Conservation (phyloP, 2,888 invertebrate genomes). For the Melikaiella ostensackeni region DNA sequence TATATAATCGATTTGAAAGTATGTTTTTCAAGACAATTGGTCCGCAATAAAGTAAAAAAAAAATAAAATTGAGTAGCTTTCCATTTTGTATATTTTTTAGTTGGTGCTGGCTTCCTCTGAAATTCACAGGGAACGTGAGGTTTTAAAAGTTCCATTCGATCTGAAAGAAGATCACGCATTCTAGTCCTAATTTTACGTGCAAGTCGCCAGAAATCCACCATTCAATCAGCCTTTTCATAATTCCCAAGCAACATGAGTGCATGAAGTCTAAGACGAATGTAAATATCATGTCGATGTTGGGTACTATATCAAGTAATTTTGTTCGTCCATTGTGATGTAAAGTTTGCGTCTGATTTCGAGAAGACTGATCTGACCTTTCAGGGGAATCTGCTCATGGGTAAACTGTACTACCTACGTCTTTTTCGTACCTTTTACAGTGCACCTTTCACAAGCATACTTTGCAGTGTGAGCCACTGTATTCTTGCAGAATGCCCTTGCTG, state of each 20-base stretch:
- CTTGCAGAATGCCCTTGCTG: no score
- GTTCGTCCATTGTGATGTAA: background rate
- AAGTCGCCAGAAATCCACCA: background rate
- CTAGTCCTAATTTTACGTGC: background rate
- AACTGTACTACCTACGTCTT: background rate
- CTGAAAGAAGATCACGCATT: background rate
- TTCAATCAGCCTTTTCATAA: no score
- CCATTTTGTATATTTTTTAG: constrained; percentile 4
- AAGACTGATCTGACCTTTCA: background rate
- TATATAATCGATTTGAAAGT: constrained; percentile 8
- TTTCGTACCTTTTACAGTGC: background rate
- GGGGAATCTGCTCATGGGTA: background rate
- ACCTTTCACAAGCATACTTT: background rate
- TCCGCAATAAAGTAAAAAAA: background rate
- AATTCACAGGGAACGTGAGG: background rate
- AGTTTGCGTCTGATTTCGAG: background rate
- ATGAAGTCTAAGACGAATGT: background rate
- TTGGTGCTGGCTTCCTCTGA: background rate
- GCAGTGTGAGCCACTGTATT: no score
- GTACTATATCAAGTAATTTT: background rate
- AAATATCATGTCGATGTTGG: background rate
- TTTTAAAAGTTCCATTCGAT: constrained; percentile 8
- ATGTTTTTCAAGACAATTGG: no score
- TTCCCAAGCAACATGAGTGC: no score
- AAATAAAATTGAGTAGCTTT: constrained; percentile 3